Base-by-base conservation (phyloP, 1,140 invertebrate species). In the Chironomus tepperi region DNA sequence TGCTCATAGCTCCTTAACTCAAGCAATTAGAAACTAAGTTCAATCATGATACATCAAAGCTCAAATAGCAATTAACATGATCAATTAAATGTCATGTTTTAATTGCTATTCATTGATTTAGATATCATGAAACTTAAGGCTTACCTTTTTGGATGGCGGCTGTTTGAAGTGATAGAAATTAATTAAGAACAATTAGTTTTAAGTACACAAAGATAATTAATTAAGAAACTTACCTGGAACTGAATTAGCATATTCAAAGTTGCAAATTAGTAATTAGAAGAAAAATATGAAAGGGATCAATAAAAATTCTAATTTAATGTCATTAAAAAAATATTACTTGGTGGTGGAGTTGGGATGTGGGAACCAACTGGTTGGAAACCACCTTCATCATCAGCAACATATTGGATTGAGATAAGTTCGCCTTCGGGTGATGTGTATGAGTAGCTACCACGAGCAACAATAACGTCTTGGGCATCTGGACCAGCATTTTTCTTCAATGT, bases 381-480 rank as follows among this genome's bases (percentile, higher is more conserved):
- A 75, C 88, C 88, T 77, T 90, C 90, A 78, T 91, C 89, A 80
- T 94, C 92, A 1, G 93, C 93, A 3, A 88, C 85, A 80, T 95
- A 96, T 75, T 86, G 88, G 0, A 96, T 83, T 0, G 87, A 84
- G 76, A 94, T 91, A 19, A 90, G 86, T 65, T 88, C 89, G 74
- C 93, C 93, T 78, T 94, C 91, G 0, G 91, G 90, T 12, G 92
- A 91, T 0, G 91, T 93, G 80, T 94, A 95, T 73, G 90, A 90
- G 76, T 87, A 92, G n/a, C 87, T 87, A 57, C 92, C 91, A 79
- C 88, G 85, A 6, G 89, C 89, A 18, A 89, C 84, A 74, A 89
- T 86, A 57, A 88, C 86, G 78, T 89, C 86, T 76, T 83, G 84
- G 47, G 84, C 81, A 76, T 90, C 85, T 16, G 88, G 83, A 73